These are phyloP conservation scores for Callinectes sapidus DNA, from an alignment of 2,888 invertebrate genomes.

Conservation along the genomic window DNA sequence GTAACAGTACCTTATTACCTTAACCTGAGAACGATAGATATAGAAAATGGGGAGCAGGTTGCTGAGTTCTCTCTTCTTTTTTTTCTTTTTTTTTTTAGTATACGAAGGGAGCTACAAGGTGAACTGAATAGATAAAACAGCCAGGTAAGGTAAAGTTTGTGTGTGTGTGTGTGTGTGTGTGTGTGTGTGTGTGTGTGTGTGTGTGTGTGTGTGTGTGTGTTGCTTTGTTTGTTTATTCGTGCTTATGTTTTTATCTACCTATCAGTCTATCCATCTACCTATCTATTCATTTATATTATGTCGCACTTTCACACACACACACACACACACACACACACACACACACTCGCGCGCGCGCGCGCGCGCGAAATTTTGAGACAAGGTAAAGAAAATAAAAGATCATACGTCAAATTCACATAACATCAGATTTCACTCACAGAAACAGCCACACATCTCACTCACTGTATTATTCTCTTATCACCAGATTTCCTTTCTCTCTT, in stretches of 20 bases:
- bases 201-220: too few species aligned
- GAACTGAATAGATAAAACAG: background rate
- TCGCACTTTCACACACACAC: background rate
- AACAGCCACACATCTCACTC: too few species aligned
- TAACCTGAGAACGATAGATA: background rate
- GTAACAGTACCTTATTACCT: background rate
- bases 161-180: background rate
- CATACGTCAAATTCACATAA: too few species aligned
- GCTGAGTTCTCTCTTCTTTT: background rate
- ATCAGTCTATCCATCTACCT: background rate
- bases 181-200: background rate
- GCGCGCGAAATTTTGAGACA: too few species aligned
- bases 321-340: too few species aligned
- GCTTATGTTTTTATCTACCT: background rate
- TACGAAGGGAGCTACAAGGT: background rate
- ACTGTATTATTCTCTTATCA: background rate
- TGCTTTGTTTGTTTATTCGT: too few species aligned
- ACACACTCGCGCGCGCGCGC: too few species aligned
- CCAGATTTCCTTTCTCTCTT: background rate
- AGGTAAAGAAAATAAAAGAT: too few species aligned
- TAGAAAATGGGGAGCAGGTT: background rate
- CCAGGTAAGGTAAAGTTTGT: background rate
- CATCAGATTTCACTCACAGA: too few species aligned
- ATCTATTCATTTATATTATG: background rate
- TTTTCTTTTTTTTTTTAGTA: too few species aligned